A percentile compares a stretch with the other conserved stretches of the same genome.
phyloP scores from a whole-genome alignment of 2,888 invertebrate genomes.

The Calameuta idolon region DNA sequence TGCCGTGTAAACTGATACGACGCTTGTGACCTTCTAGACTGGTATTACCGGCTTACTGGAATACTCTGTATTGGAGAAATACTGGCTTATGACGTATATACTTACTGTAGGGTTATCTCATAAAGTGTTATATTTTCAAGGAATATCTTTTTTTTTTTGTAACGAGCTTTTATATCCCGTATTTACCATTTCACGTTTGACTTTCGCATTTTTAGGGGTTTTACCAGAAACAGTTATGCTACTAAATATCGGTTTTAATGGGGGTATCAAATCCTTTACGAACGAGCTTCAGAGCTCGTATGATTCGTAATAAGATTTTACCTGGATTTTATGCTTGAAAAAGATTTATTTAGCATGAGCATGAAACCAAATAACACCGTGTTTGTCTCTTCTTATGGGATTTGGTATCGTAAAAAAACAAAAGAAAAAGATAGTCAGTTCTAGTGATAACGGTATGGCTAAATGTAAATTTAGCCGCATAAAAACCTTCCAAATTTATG shows the following conservation, averaged over 20 bases:
- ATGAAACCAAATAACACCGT: neutral
- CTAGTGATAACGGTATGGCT: neutral
- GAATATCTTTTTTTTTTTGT: too few species aligned
- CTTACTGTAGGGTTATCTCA: neutral
- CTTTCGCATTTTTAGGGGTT: too few species aligned
- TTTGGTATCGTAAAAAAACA: neutral
- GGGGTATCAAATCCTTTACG: too few species aligned
- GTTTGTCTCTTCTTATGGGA: neutral
- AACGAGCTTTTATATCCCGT: too few species aligned
- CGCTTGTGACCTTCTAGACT: neutral
- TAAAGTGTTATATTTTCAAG: neutral
- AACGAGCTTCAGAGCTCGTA: too few species aligned
- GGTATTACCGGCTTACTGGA: neutral
- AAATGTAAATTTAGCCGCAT: neutral
- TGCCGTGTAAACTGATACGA: neutral
- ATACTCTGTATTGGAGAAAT: neutral
- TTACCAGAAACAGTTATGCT: too few species aligned
- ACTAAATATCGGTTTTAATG: too few species aligned
- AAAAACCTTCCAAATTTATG: neutral
- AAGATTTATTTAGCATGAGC: neutral
- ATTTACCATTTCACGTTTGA: too few species aligned
- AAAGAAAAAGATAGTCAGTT: too few species aligned
- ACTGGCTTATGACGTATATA: neutral
- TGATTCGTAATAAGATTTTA: neutral
- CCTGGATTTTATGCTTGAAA: neutral